Conservation (phyloP, 2,888 invertebrate genomes). For the Cacoxenus indagator region DNA sequence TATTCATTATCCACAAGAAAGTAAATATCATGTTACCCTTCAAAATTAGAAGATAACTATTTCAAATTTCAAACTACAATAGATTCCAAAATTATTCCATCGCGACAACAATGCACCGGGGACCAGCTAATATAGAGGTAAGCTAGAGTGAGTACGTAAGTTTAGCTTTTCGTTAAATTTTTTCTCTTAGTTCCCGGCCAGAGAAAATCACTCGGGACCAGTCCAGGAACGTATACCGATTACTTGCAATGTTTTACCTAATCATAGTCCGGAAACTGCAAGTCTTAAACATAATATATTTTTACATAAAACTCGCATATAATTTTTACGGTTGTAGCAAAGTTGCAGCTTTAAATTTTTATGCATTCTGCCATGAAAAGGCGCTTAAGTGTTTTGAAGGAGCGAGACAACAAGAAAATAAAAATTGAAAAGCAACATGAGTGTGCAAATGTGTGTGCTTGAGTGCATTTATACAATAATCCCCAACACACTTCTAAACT, state of each 20-base stretch:
- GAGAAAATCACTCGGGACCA: no score
- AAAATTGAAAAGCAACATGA: neutral
- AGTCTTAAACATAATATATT: neutral
- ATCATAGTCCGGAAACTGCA: neutral
- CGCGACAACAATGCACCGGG: no score
- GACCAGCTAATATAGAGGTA: no score
- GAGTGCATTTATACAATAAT: constrained; percentile 15
- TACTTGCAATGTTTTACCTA: neutral
- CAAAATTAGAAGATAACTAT: no score
- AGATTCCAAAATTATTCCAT: no score
- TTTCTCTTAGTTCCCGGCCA: no score
- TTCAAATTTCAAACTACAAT: no score
- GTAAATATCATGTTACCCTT: no score
- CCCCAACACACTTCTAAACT: constrained; percentile 17
- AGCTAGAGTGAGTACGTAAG: no score
- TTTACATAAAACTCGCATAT: neutral
- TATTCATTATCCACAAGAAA: no score
- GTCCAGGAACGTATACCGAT: no score
- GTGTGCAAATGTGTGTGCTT: neutral
- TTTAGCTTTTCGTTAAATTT: no score
- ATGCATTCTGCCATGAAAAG: constrained; percentile 8
- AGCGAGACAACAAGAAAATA: neutral
- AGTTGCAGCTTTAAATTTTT: constrained; percentile 9
- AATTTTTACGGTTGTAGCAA: neutral
- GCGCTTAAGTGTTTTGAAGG: constrained; percentile 2